Evolutionary conservation across 2,888 invertebrate genomes (phyloP), one percentile per base, ranked within the genome.

Genomic region (Sussaba pulchella): DNA sequence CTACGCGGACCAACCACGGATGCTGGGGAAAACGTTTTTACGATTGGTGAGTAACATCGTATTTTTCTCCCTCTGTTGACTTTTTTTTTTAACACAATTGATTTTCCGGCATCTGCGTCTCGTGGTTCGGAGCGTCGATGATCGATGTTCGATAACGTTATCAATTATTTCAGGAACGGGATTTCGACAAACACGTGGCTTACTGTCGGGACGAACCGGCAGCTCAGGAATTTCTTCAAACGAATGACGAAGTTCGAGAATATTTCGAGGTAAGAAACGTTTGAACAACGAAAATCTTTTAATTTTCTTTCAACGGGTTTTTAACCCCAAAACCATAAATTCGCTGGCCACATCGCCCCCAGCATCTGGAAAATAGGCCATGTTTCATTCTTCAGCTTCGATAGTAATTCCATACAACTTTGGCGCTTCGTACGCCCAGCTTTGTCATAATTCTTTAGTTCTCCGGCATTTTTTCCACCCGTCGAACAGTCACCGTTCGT

Each of bases 161-260:
- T 75, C 57, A 31, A 52, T 78, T 69, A 24, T 54, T 63, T 9
- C 85, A 94, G 94, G 98, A 98, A 93, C 94, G 98, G 67, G 98
- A 98, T 93, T 98, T 98, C 91, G 98, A 98, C 93, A 97, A 97
- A 90, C 98, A 98, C 92, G 98, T 98, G 61, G 95, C 95, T 73
- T 98, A 98, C 93, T 98, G 97, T 92, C 95, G 96, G 90, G 97
- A 97, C 91, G 97, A 98, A 92, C 96, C 97, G 3, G 92, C 94
- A 43, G 97, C 98, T 21, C 96, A 98, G 90, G 95, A 96, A 79
- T 95, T 98, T 87, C 94, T 98, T 47, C 94, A 94, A 81, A 93
- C 93, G 61, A 96, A 96, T 85, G 94, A 95, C 21, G 94, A 94
- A 66, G 95, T 96, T 71, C 94, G 94, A 85, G 95, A 96, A 86